Base-by-base conservation (phyloP, 2,113 vertebrate genomes). In the Ptychochromis oligacanthus region DNA sequence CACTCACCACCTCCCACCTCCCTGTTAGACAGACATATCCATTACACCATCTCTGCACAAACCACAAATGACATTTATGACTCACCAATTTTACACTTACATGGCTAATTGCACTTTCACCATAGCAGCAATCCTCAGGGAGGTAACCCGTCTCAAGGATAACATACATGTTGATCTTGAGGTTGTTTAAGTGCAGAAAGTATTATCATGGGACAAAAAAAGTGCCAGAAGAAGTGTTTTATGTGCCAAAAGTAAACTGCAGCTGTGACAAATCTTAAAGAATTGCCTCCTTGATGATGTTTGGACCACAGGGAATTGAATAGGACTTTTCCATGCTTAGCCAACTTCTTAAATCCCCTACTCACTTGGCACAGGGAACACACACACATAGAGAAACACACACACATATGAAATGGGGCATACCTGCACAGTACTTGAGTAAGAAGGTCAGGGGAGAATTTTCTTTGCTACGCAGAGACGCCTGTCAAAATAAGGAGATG, bases 401-500 rank as follows among this genome's bases (percentile, higher is more conserved):
- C 20, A 64, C 54, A 40, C 59, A 58, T 43, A 70, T 60, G 81
- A 88, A 86, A 67, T 75, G 54, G 81, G 75, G n/a, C 82, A 86
- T 85, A 70, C 74, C 76, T 80, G 87, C 60, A 86, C 87, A 81
- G 79, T 61, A 54, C 55, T 67, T 82, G 83, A 83, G 58, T 79
- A 90, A 87, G 79, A 80, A 70, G 87, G 83, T 84, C 88, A 87
- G 80, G 12, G 67, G 62, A 84, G 90, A 82, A 54, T 91, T 87
- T 85, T 70, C 87, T 84, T 56, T 84, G 84, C 36, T 77, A 64
- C 85, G 57, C 60, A 70, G 24, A 77, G 80, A 74, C 67, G 4
- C 84, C 91, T 94, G 90, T 93, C 82, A 92, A 93, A 94, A 95
- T 82, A 94, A 58, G 11, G 77, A 22, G 9, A 83, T 52, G 34